A percentile compares a stretch with the other conserved stretches of the same genome.
Conservation (phyloP, 1,140 invertebrate genomes). For the Musca domestica region DNA sequence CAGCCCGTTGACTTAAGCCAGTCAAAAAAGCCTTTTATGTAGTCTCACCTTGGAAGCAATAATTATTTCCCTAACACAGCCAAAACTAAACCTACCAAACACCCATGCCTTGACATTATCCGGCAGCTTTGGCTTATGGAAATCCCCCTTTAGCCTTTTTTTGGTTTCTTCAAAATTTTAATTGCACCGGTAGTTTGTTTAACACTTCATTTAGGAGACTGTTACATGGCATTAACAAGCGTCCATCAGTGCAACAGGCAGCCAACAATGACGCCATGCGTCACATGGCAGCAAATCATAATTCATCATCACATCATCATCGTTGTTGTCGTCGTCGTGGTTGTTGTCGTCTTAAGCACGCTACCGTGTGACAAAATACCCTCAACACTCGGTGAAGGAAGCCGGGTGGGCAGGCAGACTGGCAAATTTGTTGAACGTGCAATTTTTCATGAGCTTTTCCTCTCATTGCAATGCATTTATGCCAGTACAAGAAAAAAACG, state of each 20-base stretch:
- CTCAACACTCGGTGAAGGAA: not conserved
- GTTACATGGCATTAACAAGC: constrained; percentile 10
- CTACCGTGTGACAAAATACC: not conserved
- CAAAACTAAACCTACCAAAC: no score
- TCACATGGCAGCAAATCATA: constrained; percentile 12
- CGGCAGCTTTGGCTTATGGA: no score
- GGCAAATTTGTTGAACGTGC: not conserved
- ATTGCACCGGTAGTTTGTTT: constrained; percentile 17
- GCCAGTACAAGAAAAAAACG: no score
- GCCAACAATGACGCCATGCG: not conserved
- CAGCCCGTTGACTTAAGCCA: no score
- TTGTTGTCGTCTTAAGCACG: no score
- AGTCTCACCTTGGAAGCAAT: no score
- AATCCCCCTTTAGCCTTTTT: not conserved
- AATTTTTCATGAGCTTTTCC: no score
- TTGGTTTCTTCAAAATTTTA: not conserved
- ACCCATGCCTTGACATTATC: no score
- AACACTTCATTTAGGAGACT: constrained; percentile 12
- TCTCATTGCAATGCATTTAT: no score
- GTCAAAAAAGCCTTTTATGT: no score
- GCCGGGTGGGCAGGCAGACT: not conserved
- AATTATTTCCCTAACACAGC: no score
- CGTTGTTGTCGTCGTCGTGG: no score
- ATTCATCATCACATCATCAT: constrained; percentile 3
- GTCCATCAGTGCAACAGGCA: constrained; percentile 1